phyloP scores from a whole-genome alignment of 2,113 vertebrate genomes.

The Australoheros scitulus region DNA sequence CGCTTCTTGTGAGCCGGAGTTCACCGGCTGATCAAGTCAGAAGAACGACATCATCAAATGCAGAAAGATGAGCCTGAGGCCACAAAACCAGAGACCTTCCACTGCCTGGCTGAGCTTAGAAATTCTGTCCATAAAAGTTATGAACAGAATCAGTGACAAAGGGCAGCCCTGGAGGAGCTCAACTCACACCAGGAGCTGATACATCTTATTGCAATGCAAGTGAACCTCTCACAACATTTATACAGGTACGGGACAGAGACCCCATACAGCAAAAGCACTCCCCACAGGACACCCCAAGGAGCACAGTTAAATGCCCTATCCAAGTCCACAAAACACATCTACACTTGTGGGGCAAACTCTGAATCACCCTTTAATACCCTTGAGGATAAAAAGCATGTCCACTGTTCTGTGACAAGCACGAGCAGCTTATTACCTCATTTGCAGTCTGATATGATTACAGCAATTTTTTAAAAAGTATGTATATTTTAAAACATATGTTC shows the following conservation, averaged over 20 bases:
- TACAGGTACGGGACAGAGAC: background rate
- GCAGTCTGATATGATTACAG: background rate
- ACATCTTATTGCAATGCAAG: background rate
- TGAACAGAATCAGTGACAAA: background rate
- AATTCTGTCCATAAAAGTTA: background rate
- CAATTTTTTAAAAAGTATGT: background rate
- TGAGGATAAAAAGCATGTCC: background rate
- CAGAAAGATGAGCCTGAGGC: background rate
- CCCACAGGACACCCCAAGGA: no score
- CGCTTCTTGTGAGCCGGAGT: background rate
- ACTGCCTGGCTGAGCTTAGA: background rate
- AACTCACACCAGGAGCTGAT: background rate
- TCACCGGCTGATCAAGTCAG: background rate
- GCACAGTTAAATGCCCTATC: no score
- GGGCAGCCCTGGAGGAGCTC: background rate
- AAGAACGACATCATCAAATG: background rate
- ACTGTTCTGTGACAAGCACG: background rate
- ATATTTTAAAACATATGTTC: background rate
- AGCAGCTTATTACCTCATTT: background rate
- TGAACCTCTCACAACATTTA: background rate
- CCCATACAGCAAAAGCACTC: no score
- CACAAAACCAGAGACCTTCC: background rate
- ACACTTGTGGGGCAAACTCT: no score
- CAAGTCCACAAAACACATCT: no score
- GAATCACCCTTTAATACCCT: no score